Evolutionary conservation across 2,888 invertebrate species (phyloP).

Genomic region (Andrena haemorrhoa): DNA sequence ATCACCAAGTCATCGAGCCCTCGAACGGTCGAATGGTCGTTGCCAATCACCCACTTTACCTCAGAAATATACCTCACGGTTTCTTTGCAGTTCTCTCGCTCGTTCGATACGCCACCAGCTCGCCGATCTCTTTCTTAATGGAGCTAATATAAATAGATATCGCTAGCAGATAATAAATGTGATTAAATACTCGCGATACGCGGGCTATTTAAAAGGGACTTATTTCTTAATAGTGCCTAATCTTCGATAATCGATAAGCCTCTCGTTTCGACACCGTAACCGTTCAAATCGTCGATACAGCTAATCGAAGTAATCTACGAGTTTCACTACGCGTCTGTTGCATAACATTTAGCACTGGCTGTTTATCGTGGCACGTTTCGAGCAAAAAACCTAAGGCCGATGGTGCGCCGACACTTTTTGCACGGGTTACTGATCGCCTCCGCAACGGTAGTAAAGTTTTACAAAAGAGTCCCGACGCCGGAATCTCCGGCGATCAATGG

Average conservation of each 20-base stretch:
- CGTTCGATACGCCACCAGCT: constrained; percentile 5
- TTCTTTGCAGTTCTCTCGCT: not conserved
- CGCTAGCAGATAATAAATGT: constrained; percentile 3
- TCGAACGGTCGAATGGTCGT: constrained; percentile 42
- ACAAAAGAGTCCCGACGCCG: not conserved
- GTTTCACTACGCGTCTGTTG: constrained; percentile 24
- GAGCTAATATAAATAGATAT: constrained; percentile 16
- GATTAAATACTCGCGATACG: constrained; percentile 14
- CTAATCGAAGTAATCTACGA: constrained; percentile 10
- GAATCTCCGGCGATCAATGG: constrained; percentile 1
- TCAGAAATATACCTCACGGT: not conserved
- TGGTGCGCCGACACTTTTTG: constrained; percentile 23
- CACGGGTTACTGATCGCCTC: constrained; percentile 24
- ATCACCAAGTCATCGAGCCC: constrained; percentile 54
- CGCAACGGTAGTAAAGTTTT: constrained; percentile 17
- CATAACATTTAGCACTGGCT: constrained; percentile 26
- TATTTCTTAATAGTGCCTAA: not conserved
- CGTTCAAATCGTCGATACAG: constrained; percentile 7
- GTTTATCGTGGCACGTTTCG: constrained; percentile 18
- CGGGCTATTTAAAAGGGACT: not conserved
- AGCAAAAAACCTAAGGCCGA: constrained; percentile 22
- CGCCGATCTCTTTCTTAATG: constrained; percentile 12
- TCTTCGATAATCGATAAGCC: constrained; percentile 2
- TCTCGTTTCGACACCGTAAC: constrained; percentile 16
- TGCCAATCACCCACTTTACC: constrained; percentile 31